Evolutionary conservation across 2,888 invertebrate genomes (phyloP).

Genomic region (Dascillus cervinus): DNA sequence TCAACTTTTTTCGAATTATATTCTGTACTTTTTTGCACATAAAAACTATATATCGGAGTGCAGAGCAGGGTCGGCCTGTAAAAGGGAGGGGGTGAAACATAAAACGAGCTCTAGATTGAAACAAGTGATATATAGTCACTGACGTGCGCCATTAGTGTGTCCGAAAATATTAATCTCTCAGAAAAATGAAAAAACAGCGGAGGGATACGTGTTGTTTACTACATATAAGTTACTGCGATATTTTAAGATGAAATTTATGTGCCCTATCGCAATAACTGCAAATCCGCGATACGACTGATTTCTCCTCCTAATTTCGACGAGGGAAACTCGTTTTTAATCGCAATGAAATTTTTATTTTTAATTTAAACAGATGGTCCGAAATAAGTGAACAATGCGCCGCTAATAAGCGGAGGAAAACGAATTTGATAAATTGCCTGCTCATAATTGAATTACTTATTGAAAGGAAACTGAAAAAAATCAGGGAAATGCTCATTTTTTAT

Average conservation of each 20-base stretch:
- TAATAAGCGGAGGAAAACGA: constrained; percentile 11
- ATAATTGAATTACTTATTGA: constrained; percentile 23
- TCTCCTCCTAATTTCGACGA: too few relatives aligned
- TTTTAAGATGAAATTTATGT: too few relatives aligned
- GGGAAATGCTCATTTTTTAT: constrained; percentile 18
- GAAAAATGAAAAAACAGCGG: constrained; percentile 40
- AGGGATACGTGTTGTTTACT: constrained; percentile 26
- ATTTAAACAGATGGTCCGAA: too few relatives aligned
- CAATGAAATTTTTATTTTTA: too few relatives aligned
- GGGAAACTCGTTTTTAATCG: too few relatives aligned
- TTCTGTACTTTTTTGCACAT: constrained; percentile 30
- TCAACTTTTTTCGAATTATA: constrained; percentile 32
- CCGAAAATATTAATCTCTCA: constrained; percentile 47
- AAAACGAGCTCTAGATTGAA: constrained; percentile 46
- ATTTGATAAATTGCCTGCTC: constrained; percentile 12
- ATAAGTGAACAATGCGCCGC: too few relatives aligned
- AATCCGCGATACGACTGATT: too few relatives aligned
- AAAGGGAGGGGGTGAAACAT: constrained; percentile 37
- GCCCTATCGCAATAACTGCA: too few relatives aligned
- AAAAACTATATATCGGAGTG: constrained; percentile 28
- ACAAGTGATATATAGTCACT: constrained; percentile 47
- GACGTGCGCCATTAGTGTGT: constrained; percentile 47
- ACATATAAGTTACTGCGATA: neutral
- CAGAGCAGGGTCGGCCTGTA: constrained; percentile 17
- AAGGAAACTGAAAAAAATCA: constrained; percentile 22